Percentiles rank a stretch among this genome's conserved stretches.
These are phyloP conservation scores for Lemur catta DNA, from an alignment of 2,797 vertebrate genomes.

Conservation along the genomic window DNA sequence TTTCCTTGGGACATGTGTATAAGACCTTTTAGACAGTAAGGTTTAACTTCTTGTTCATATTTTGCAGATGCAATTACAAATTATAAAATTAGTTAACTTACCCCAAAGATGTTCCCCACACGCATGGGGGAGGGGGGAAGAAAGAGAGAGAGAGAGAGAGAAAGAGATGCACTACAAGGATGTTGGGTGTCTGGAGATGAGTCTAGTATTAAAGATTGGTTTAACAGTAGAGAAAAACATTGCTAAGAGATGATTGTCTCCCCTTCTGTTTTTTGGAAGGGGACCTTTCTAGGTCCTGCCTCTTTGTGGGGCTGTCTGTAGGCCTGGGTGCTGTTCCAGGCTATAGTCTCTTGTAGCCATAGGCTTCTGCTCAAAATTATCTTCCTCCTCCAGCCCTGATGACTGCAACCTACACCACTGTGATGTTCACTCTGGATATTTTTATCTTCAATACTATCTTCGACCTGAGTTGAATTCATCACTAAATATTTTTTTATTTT, in stretches of 20 bases:
- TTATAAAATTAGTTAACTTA: slow-evolving; percentile 19
- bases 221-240: neutral
- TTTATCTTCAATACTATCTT: neutral
- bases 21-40: neutral
- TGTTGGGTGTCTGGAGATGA: neutral
- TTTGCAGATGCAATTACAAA: neutral
- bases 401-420: neutral
- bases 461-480: neutral
- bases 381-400: neutral
- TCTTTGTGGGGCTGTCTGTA: neutral
- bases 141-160: neutral
- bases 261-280: neutral
- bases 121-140: neutral
- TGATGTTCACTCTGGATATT: neutral
- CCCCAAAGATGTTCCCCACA: neutral
- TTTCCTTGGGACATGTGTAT: neutral
- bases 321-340: neutral
- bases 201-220: neutral
- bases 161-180: neutral
- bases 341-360: neutral
- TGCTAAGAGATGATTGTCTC: neutral
- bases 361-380: neutral
- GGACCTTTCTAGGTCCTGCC: neutral
- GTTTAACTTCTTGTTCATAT: neutral
- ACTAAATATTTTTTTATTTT: neutral